phyloP scores from a whole-genome alignment of 2,888 invertebrate genomes.

The Eupithecia exiguata region DNA sequence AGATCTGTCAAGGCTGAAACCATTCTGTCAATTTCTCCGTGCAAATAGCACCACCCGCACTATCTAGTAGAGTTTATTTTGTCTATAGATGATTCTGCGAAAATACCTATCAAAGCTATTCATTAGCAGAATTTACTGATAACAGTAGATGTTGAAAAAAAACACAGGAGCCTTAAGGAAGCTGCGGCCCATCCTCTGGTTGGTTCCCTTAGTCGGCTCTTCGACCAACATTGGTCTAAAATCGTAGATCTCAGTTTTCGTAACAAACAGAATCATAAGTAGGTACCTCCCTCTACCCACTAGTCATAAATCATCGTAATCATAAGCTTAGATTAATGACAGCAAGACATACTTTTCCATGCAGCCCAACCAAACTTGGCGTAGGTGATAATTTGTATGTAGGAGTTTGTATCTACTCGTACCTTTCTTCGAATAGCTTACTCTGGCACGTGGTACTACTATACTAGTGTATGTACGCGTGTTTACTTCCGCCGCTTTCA shows the following conservation, averaged over 20 bases:
- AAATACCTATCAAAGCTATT: no score
- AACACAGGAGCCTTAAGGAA: background rate
- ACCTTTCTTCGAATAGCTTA: constrained; percentile 41
- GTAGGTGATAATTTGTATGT: constrained; percentile 44
- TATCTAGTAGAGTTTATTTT: no score
- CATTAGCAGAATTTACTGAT: background rate
- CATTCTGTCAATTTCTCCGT: no score
- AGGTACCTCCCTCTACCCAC: background rate
- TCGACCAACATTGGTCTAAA: background rate
- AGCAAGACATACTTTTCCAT: constrained; percentile 23
- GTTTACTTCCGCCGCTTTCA: constrained; percentile 63
- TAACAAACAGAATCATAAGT: background rate
- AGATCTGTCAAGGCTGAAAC: no score
- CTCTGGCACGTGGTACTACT: constrained; percentile 43
- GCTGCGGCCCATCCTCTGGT: background rate
- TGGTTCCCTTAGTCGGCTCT: background rate
- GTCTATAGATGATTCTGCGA: no score
- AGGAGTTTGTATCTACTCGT: constrained; percentile 37
- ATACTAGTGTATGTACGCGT: constrained; percentile 50
- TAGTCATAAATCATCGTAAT: constrained; percentile 6
- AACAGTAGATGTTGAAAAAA: background rate
- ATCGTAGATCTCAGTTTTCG: background rate
- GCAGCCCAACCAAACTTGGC: constrained; percentile 27
- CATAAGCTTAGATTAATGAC: constrained; percentile 12
- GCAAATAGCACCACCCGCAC: no score